Evolutionary conservation across 2,113 vertebrate species (phyloP).

Genomic region (Rhinichthys klamathensis): DNA sequence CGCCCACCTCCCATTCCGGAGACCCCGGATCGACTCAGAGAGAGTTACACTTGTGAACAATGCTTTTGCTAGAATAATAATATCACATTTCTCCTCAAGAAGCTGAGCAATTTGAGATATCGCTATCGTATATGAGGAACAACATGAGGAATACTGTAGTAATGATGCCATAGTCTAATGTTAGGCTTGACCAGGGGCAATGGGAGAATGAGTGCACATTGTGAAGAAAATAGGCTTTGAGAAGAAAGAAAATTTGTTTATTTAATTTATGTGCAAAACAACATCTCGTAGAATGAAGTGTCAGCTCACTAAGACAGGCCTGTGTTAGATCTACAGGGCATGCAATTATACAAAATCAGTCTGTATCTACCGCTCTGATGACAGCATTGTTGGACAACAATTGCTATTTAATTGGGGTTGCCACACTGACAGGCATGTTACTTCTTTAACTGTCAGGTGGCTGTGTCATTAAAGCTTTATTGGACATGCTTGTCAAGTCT

Average conservation of each 20-base stretch:
- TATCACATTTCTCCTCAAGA: too few species aligned
- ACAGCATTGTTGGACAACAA: slow-evolving; percentile 47
- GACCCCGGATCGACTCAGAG: too few species aligned
- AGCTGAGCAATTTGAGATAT: neutral
- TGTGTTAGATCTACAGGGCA: slow-evolving; percentile 25
- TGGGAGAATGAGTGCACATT: neutral
- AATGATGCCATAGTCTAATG: neutral
- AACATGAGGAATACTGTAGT: neutral
- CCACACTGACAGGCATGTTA: slow-evolving; percentile 30
- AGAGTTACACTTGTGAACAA: too few species aligned
- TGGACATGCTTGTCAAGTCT: slow-evolving; percentile 32
- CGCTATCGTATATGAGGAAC: neutral
- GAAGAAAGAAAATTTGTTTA: neutral
- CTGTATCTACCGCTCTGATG: slow-evolving; percentile 36
- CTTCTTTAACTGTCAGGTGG: slow-evolving; percentile 41
- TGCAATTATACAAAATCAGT: slow-evolving; percentile 41
- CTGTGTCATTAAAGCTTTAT: slow-evolving; percentile 35
- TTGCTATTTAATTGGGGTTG: slow-evolving; percentile 46
- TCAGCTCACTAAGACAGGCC: slow-evolving; percentile 29
- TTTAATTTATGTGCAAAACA: slow-evolving; percentile 12
- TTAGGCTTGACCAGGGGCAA: neutral
- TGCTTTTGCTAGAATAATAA: neutral
- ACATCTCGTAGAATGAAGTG: slow-evolving; percentile 17
- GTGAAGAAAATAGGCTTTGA: neutral
- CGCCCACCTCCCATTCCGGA: too few species aligned